Base-by-base conservation (phyloP, 2,888 invertebrate species). In the Erebia palarica region DNA sequence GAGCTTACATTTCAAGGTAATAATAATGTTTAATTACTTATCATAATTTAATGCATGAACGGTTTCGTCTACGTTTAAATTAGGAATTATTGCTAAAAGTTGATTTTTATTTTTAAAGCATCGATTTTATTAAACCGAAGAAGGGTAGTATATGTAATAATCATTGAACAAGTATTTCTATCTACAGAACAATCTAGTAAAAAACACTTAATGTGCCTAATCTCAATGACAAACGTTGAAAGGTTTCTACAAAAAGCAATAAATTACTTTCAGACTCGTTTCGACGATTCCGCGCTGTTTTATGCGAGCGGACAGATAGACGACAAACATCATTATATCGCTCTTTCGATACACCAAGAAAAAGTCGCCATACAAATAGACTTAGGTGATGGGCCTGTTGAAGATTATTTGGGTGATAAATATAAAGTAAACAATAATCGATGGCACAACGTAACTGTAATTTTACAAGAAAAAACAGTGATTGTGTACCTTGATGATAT, bases 291-390 rank as follows among this genome's bases (percentile, higher is more conserved):
- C 10, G 97, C 97, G 3, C 88, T 99, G 73, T 97, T 98, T 85
- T 98, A 98, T 86, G 98, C 98, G 5, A 97, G 98, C 78, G 98
- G 98, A 21, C 98, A 98, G 83, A 97, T 97, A 65, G 96, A 96
- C 70, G 96, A 96, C 49, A 96, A 97, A 79, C 96, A 97, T 82
- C 98, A 98, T 85, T 98, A 98, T 86, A 96, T 98, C 44, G 97
- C 98, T 7, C 96, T 97, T 16, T 96, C 97, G 1, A 96, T 98
- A 80, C 95, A 96, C 84, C 96, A 97, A 83, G 96, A 96, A 84
- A 96, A 96, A 73, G 95, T 99, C 0, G 96, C 97, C 78, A 95
- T 98, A 59, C 97, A 98, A 86, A 95, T 98, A 79, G 97, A 98
- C 86, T 96, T 98, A 83, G 98, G 98, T 2, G 96, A 97, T 77